These are phyloP conservation scores for Catocala sponsa DNA, from an alignment of 2,888 invertebrate species.

Conservation along the genomic window DNA sequence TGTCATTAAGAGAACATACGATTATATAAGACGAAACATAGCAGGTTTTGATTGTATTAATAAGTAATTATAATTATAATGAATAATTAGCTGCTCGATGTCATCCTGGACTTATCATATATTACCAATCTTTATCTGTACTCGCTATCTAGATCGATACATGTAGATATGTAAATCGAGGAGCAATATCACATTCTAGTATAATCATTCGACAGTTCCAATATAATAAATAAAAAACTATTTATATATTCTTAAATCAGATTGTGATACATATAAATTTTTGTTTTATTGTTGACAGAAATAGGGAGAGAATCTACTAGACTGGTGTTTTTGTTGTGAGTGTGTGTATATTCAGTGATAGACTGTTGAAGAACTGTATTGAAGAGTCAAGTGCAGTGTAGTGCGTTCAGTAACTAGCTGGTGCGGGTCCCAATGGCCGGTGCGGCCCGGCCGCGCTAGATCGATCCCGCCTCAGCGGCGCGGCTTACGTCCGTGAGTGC, in stretches of 20 bases:
- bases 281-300: conserved; percentile 1
- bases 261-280: no score
- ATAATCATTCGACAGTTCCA: conserved; percentile 3
- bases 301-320: not conserved
- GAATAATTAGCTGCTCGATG: conserved; percentile 19
- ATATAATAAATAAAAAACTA: conserved; percentile 12
- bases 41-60: not conserved
- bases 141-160: conserved; percentile 72
- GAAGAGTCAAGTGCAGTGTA: conserved; percentile 61
- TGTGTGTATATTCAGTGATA: conserved; percentile 44
- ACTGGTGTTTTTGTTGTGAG: conserved; percentile 25
- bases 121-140: conserved; percentile 66
- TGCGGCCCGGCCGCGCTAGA: conserved; percentile 72
- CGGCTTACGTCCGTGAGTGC: conserved; percentile 71
- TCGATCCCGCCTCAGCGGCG: conserved; percentile 77
- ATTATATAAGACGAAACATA: not conserved
- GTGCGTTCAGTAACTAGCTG: conserved; percentile 52
- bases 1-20: no score
- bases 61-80: not conserved
- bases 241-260: no score
- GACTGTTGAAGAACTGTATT: conserved; percentile 28
- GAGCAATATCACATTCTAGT: conserved; percentile 39
- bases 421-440: conserved; percentile 65
- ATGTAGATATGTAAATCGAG: conserved; percentile 49
- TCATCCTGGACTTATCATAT: conserved; percentile 64